Conservation (phyloP, 2,113 vertebrate genomes). For the Actenoides lindsayi region DNA sequence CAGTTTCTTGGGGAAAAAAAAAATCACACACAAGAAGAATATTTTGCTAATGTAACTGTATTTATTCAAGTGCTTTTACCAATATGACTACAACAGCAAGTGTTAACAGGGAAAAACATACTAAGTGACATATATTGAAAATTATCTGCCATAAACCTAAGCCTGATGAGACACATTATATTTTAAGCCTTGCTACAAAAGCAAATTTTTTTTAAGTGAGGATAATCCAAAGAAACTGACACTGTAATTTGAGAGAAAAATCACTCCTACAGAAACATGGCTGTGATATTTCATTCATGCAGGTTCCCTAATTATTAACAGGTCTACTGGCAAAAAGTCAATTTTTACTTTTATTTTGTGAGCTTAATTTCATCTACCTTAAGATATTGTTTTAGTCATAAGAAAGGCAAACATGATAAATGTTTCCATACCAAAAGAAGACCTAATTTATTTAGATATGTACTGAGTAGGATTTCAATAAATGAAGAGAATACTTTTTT, state of each 20-base stretch:
- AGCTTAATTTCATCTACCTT: background rate
- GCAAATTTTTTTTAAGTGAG: background rate
- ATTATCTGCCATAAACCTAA: background rate
- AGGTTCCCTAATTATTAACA: background rate
- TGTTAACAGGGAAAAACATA: background rate
- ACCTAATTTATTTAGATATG: fast-evolving
- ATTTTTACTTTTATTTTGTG: background rate
- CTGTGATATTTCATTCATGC: background rate
- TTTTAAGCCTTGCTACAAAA: background rate
- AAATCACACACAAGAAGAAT: background rate
- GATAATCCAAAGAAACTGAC: background rate
- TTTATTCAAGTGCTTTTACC: background rate
- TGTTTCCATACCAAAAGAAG: background rate
- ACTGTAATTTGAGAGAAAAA: background rate
- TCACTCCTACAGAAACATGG: background rate
- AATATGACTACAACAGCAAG: background rate
- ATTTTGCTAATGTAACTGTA: background rate
- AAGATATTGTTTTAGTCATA: background rate
- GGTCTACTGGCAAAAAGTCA: background rate
- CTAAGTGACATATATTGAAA: background rate
- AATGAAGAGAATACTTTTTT: background rate
- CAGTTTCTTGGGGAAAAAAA: background rate
- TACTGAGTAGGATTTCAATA: background rate
- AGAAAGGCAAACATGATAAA: background rate
- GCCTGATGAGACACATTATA: background rate